phyloP scores from a whole-genome alignment of 1,140 invertebrate genomes.

The Ceratina calcarata region DNA sequence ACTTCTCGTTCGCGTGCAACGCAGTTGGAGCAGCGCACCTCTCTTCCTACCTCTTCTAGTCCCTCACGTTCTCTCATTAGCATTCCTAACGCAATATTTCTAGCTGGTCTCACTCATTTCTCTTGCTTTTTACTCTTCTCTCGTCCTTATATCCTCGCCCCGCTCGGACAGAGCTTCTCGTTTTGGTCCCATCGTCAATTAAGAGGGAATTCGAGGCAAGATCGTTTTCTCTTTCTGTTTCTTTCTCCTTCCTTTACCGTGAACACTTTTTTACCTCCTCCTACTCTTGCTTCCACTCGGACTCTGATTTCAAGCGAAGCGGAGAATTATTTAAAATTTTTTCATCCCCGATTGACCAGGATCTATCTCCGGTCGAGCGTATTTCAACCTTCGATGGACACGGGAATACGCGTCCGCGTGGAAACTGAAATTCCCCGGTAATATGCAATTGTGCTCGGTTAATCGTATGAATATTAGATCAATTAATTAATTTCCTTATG shows the following conservation, averaged over 20 bases:
- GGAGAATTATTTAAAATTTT: slow-evolving; percentile 5
- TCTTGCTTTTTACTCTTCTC: neutral
- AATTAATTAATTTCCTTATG: slow-evolving; percentile 10
- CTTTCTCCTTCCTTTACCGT: neutral
- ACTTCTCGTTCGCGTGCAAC: slow-evolving; percentile 26
- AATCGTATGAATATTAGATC: neutral
- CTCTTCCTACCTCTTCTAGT: slow-evolving; percentile 3
- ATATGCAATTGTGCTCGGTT: neutral
- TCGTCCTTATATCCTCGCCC: neutral
- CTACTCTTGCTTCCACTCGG: too few species aligned
- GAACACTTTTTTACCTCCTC: too few species aligned
- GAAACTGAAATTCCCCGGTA: neutral
- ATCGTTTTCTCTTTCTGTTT: neutral
- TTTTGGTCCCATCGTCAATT: slow-evolving; percentile 16
- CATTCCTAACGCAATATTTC: slow-evolving; percentile 49
- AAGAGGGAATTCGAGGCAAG: slow-evolving; percentile 8
- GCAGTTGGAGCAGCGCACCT: neutral
- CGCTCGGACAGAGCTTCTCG: neutral
- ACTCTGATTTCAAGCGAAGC: neutral
- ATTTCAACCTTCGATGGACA: neutral
- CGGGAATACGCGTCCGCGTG: neutral
- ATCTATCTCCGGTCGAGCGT: too few species aligned
- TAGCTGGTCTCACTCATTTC: slow-evolving; percentile 24
- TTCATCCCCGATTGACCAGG: neutral
- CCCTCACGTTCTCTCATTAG: slow-evolving; percentile 38